Base-by-base conservation (phyloP, 1,140 invertebrate species). In the Atopsyche davidsoni region DNA sequence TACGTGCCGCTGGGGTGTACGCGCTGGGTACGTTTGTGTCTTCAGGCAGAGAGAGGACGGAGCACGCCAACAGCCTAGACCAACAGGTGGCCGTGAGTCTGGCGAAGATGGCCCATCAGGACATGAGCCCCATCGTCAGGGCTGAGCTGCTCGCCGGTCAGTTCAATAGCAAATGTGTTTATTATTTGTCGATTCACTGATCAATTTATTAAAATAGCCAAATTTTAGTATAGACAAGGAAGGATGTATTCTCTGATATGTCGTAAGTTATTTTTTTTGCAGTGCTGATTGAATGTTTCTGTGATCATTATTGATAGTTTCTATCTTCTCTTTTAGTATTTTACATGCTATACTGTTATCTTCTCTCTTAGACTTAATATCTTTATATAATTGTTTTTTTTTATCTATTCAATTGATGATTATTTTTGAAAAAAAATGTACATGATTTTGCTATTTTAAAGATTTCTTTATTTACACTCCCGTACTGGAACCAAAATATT, bases 1-100 rank as follows among this genome's bases (percentile, higher is more conserved):
- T 96, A 18, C 75, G 94, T 45, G 89, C 92, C 14, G 86, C 92
- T 6, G 85, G 87, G 35, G 90, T 96, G 7, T 96, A 85, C 74
- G 92, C 94, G 4, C 75, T 97, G 48, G 94, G 93, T 45, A 93
- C 90, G n/a, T 95, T 92, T 65, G 85, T 95, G 34, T 57, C 83
- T 64, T 86, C 83, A 18, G 81, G 81, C 14, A 79, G 76, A 14
- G 85, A 91, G 60, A 79, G 92, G 60, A 89, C 83, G 43, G 90
- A 76, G 59, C 93, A 96, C 73, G 90, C 92, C 9, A 94, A 92
- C 63, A 89, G 86, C 62, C 89, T 96, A 48, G 92, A 96, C 75
- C 87, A 94, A 61, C 83, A 83, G 57, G 88, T 97, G 53, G 91
- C 86, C 22, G 88, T 92, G 70, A 89, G 79, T 23, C 73, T 97